A percentile compares a stretch with the other conserved stretches of the same genome.
phyloP scores from a whole-genome alignment of 2,888 invertebrate species.

The Agrotis ipsilon region DNA sequence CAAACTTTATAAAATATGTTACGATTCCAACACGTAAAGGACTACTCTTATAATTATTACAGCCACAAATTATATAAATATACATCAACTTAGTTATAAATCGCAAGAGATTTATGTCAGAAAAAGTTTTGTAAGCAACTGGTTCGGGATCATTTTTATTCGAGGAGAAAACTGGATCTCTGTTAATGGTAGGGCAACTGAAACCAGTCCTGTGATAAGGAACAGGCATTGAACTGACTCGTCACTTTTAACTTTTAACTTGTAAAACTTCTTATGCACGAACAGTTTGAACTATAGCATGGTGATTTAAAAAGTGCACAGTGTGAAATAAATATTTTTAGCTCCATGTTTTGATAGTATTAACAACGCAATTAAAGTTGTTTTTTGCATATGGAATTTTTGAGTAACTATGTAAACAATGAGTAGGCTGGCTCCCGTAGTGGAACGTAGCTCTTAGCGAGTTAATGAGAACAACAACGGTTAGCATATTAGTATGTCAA shows the following conservation, averaged over 20 bases:
- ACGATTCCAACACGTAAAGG: conserved; percentile 13
- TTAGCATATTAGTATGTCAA: conserved; percentile 28
- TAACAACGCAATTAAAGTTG: conserved; percentile 19
- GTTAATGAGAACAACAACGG: conserved; percentile 27
- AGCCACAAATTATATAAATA: neutral
- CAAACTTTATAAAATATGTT: conserved; percentile 30
- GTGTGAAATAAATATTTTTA: neutral
- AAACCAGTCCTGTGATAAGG: conserved; percentile 32
- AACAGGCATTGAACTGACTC: neutral
- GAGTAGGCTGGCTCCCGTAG: neutral
- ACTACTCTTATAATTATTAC: conserved; percentile 1
- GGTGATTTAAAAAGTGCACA: conserved; percentile 7
- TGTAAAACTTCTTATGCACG: neutral
- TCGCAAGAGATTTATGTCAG: neutral
- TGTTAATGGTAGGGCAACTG: conserved; percentile 42
- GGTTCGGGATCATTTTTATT: conserved; percentile 7
- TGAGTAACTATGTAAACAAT: conserved; percentile 39
- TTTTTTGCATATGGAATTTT: conserved; percentile 26
- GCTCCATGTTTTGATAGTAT: conserved; percentile 2
- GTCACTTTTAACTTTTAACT: conserved; percentile 4
- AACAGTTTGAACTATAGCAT: neutral
- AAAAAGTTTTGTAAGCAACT: conserved; percentile 28
- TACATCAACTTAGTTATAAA: neutral
- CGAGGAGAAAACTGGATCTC: conserved; percentile 44
- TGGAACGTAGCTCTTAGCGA: conserved; percentile 4